Base-by-base conservation (phyloP, 2,113 vertebrate species). In the Pomatorhinus ruficollis region DNA sequence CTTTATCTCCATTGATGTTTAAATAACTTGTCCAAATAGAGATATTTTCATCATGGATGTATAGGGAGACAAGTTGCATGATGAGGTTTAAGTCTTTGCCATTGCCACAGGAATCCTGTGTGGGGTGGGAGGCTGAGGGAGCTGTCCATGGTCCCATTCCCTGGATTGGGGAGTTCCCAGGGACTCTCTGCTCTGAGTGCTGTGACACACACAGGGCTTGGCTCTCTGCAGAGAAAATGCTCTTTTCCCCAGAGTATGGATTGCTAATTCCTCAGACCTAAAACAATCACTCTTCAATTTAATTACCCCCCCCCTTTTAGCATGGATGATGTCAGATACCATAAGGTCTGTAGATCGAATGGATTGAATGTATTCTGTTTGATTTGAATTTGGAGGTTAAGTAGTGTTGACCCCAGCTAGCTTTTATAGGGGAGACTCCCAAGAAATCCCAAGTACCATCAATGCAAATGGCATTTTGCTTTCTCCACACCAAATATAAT, bases 261-360 rank as follows among this genome's bases (percentile, higher is more conserved):
- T 92, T 83, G 54, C 47, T 90, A 37, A 77, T 91, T 80, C 42
- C 66, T 85, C 75, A 90, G 60, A 45, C 17, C 65, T 79, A 35
- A 77, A 97, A 42, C 85, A 90, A 54, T 78, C 39, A 25, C 39
- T 85, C 71, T 86, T 96, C 39, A 63, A 96, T 95, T 88, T 80
- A 83, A 88, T 95, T 93, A 74, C 39, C 30, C 21, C 60, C 24
- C 28, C 33, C 5, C 64, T 83, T 78, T 88, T 92, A 95, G 69
- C 68, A 37, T n/a, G 57, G 79, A 10, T 83, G 71, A 90, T 95
- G 90, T 90, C 85, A 95, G 90, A 54, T 77, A 54, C 35, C 83
- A 22, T 21, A 87, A 92, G 64, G 72, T 83, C 89, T 95, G 56
- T 14, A n/a, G 72, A 92, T 92, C 3, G 2, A 95, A 92, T 1